These are phyloP conservation scores for Ormyrus labotus DNA, from an alignment of 2,888 invertebrate species.

Conservation along the genomic window DNA sequence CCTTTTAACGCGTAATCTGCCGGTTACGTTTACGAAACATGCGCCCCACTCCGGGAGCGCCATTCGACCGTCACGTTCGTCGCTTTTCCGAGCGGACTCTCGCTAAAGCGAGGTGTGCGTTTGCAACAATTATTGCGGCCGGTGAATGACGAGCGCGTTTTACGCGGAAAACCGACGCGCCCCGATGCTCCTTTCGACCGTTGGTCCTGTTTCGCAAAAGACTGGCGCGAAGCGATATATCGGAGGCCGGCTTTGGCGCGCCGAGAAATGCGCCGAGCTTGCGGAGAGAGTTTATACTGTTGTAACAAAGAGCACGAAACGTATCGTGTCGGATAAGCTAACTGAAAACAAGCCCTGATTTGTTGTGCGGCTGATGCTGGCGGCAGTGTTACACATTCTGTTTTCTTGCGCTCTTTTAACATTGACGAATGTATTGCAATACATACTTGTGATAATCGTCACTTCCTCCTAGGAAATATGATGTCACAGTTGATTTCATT, in stretches of 20 bases:
- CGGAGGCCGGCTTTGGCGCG: neutral
- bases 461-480: neutral
- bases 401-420: neutral
- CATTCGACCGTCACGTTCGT: constrained; percentile 51
- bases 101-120: neutral
- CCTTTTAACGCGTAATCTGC: constrained; percentile 4
- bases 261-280: constrained; percentile 18
- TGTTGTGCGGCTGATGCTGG: neutral
- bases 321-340: neutral
- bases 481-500: neutral
- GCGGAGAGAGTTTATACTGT: neutral
- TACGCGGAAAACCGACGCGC: constrained; percentile 10
- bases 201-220: neutral
- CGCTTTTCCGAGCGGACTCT: neutral
- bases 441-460: neutral
- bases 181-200: neutral
- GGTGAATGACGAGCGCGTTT: constrained; percentile 7
- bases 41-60: neutral
- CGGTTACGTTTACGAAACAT: constrained; percentile 27
- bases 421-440: neutral
- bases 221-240: neutral
- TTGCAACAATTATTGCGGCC: neutral
- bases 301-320: neutral
- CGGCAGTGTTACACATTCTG: neutral
- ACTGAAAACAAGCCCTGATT: neutral